Evolutionary conservation across 2,113 vertebrate species (phyloP).

Genomic region (Stictonetta naevosa): DNA sequence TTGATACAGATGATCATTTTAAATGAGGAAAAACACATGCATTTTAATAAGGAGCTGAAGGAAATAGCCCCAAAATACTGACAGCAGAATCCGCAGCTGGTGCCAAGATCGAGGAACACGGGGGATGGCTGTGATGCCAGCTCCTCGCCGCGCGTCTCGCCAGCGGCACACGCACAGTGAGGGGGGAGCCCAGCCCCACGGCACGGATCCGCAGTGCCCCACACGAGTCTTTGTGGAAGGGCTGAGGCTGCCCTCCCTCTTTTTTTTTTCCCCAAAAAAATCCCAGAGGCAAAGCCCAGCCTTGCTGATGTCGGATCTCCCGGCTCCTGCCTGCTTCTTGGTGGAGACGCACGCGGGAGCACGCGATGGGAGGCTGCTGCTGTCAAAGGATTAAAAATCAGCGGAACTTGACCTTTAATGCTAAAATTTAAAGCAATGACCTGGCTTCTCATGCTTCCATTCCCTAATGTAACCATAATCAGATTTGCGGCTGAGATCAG

Average conservation of each 20-base stretch:
- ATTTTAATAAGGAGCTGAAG: constrained; percentile 41
- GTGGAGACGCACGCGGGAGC: not conserved
- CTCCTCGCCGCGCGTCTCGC: not conserved
- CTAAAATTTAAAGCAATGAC: constrained; percentile 20
- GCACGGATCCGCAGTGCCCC: no score
- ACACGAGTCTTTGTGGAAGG: no score
- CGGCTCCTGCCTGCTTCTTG: not conserved
- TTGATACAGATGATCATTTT: constrained; percentile 45
- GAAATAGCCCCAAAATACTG: constrained; percentile 28
- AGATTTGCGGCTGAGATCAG: constrained; percentile 13
- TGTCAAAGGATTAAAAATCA: constrained; percentile 52
- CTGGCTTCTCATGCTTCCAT: not conserved
- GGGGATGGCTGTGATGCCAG: not conserved
- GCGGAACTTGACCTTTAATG: constrained; percentile 46
- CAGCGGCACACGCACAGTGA: not conserved
- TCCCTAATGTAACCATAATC: constrained; percentile 38
- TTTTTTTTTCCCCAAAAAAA: not conserved
- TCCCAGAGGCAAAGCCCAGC: not conserved
- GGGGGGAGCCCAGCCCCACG: no score
- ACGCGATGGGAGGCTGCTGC: not conserved
- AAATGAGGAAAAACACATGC: constrained; percentile 56
- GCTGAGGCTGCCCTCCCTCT: not conserved
- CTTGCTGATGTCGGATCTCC: not conserved
- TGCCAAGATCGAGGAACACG: not conserved
- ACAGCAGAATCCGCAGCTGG: not conserved